phyloP scores from a whole-genome alignment of 2,113 vertebrate genomes.

The Chascanopsetta lugubris region DNA sequence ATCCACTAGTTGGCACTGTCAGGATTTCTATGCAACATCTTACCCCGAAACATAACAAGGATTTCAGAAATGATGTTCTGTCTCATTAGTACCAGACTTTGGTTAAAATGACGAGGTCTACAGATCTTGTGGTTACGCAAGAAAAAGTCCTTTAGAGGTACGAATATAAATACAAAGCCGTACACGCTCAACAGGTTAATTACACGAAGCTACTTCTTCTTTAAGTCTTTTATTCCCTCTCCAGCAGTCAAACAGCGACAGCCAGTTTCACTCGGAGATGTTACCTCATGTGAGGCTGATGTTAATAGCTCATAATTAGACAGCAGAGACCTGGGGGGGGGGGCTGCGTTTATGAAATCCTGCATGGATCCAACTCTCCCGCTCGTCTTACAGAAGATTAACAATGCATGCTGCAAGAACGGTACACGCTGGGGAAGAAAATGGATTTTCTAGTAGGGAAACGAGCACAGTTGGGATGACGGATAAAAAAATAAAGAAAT shows the following conservation, averaged over 20 bases:
- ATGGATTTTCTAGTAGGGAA: background rate
- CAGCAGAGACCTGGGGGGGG: conserved; percentile 24
- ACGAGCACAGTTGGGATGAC: background rate
- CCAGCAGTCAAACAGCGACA: background rate
- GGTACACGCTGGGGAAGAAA: background rate
- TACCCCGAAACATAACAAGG: background rate
- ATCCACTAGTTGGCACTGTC: no score
- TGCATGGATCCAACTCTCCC: background rate
- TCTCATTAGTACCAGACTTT: no score
- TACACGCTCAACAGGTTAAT: background rate
- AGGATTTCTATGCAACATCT: no score
- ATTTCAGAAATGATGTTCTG: background rate
- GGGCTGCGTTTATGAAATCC: conserved; percentile 16
- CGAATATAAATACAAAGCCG: no score
- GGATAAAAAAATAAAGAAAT: background rate
- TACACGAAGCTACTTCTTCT: background rate
- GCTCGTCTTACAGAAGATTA: background rate
- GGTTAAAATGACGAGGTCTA: no score
- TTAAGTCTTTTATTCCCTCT: conserved; percentile 3
- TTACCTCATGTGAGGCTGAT: conserved; percentile 21
- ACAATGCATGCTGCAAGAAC: background rate
- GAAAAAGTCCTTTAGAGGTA: no score
- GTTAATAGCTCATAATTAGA: conserved; percentile 44
- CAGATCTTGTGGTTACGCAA: no score
- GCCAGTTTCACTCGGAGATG: conserved; percentile 7